Conservation (phyloP, 2,888 invertebrate species). For the Nowickia ferox region DNA sequence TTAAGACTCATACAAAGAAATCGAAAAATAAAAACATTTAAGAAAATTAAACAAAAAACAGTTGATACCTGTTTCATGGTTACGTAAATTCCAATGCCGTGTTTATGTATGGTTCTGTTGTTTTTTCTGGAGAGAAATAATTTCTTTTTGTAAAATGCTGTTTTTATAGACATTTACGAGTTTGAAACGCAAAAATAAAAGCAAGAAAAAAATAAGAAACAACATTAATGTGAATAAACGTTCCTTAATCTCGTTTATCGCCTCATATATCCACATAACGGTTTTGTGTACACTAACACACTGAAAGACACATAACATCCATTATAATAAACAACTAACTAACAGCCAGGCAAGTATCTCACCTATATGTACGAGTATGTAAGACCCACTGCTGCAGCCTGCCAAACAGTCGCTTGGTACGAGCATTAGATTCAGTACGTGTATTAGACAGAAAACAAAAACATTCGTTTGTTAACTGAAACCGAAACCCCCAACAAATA, state of each 20-base stretch:
- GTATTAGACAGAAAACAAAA: no score
- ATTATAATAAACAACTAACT: slow-evolving; percentile 79
- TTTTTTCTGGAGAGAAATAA: slow-evolving; percentile 49
- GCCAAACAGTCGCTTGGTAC: neutral
- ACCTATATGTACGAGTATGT: no score
- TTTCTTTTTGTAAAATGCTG: slow-evolving; percentile 57
- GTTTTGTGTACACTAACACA: slow-evolving; percentile 59
- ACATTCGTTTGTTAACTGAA: neutral
- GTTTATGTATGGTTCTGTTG: slow-evolving; percentile 38
- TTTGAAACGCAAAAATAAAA: slow-evolving; percentile 51
- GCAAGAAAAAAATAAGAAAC: slow-evolving; percentile 27
- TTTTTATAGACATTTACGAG: slow-evolving; percentile 56
- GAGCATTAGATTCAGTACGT: no score
- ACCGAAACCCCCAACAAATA: slow-evolving; percentile 20
- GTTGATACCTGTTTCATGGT: slow-evolving; percentile 72
- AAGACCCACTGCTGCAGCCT: neutral
- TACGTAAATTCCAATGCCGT: slow-evolving; percentile 56
- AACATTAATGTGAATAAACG: slow-evolving; percentile 69
- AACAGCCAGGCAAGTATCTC: slow-evolving; percentile 38
- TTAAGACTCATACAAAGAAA: slow-evolving; percentile 77
- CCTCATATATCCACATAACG: slow-evolving; percentile 77
- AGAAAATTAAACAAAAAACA: slow-evolving; percentile 36
- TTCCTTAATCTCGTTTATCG: slow-evolving; percentile 79
- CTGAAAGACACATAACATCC: slow-evolving; percentile 70
- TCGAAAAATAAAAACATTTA: slow-evolving; percentile 69